Percentiles rank a stretch among this genome's conserved stretches.
phyloP scores from a whole-genome alignment of 2,797 vertebrate species.

The Artibeus jamaicensis region DNA sequence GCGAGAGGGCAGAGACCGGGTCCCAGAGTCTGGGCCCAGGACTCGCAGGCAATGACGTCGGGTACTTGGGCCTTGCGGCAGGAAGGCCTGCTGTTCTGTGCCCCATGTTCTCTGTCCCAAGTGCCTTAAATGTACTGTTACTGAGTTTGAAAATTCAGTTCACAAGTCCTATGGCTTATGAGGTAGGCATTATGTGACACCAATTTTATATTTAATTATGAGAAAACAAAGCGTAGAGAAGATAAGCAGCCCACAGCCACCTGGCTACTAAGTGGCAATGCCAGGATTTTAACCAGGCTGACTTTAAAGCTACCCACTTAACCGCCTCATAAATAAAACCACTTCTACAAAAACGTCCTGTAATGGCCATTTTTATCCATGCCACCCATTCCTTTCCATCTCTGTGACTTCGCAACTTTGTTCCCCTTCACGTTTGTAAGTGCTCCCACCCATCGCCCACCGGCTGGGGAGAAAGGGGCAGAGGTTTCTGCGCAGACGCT shows the following conservation, averaged over 20 bases:
- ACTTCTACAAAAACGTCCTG: neutral
- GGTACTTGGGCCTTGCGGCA: neutral
- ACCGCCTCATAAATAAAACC: neutral
- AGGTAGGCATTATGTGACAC: neutral
- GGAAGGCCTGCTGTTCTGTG: neutral
- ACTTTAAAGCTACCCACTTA: neutral
- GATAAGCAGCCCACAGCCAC: neutral
- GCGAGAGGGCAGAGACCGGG: neutral
- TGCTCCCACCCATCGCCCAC: neutral
- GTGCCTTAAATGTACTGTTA: neutral
- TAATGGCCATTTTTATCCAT: neutral
- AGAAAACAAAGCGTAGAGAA: neutral
- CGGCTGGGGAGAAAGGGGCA: neutral
- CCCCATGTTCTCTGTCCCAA: neutral
- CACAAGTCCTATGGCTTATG: neutral
- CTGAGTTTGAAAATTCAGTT: neutral
- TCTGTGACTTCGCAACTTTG: neutral
- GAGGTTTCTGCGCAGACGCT: neutral
- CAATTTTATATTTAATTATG: neutral
- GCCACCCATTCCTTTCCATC: neutral
- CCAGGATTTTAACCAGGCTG: neutral
- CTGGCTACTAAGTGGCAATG: neutral
- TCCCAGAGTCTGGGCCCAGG: neutral
- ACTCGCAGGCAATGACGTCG: neutral
- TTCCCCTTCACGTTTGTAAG: neutral